Conservation (phyloP, 1,140 invertebrate species). For the Drepana arcuata region DNA sequence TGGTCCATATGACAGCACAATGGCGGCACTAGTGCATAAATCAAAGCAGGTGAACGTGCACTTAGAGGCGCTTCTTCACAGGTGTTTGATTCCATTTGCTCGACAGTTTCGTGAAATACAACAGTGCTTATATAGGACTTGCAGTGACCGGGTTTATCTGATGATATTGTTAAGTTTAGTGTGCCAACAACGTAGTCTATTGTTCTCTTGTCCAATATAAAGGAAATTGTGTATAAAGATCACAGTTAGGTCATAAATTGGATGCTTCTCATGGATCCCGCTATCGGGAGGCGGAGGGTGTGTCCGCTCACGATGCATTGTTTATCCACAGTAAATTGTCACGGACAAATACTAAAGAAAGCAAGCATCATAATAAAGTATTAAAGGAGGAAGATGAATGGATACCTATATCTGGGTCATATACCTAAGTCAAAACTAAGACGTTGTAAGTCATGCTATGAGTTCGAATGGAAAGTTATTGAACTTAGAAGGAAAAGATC, state of each 20-base stretch:
- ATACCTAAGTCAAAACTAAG: too few relatives aligned
- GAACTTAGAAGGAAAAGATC: too few relatives aligned
- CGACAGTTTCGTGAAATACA: too few relatives aligned
- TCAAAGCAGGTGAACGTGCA: slow-evolving; percentile 56
- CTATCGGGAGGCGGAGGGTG: slow-evolving; percentile 39
- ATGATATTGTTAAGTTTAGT: too few relatives aligned
- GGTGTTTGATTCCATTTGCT: slow-evolving; percentile 26
- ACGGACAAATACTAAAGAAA: slow-evolving; percentile 35
- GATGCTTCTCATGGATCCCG: slow-evolving; percentile 36
- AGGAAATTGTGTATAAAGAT: slow-evolving; percentile 22
- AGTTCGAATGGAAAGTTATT: too few relatives aligned
- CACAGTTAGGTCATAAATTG: slow-evolving; percentile 52
- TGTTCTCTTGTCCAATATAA: too few relatives aligned
- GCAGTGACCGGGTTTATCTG: too few relatives aligned
- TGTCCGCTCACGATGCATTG: slow-evolving; percentile 49
- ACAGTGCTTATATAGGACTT: too few relatives aligned
- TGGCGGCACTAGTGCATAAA: slow-evolving; percentile 41
- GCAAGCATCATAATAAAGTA: slow-evolving; percentile 29
- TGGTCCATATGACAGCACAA: slow-evolving; percentile 47
- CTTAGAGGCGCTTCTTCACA: slow-evolving; percentile 28
- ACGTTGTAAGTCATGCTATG: too few relatives aligned
- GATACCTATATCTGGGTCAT: too few relatives aligned
- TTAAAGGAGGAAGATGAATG: too few relatives aligned
- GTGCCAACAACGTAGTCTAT: too few relatives aligned
- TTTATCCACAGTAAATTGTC: slow-evolving; percentile 49